Conservation (phyloP, 1,140 invertebrate genomes). For the Phymastichus coffea region DNA sequence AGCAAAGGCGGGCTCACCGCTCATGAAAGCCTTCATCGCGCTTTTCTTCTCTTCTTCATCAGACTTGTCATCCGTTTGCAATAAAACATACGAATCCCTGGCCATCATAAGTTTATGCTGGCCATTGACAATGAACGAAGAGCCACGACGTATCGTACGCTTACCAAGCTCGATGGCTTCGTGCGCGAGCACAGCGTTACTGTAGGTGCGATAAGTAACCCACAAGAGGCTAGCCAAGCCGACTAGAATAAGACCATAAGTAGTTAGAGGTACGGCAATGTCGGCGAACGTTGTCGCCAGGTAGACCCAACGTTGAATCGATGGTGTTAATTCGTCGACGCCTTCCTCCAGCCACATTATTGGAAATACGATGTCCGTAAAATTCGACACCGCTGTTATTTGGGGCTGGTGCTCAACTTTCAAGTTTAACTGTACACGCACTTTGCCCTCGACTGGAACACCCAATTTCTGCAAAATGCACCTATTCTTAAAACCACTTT, state of each 20-base stretch:
- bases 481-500: too few relatives aligned
- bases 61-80: constrained; percentile 46
- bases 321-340: constrained; percentile 74
- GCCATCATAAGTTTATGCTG: constrained; percentile 65
- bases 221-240: constrained; percentile 65
- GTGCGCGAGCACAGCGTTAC: constrained; percentile 70
- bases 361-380: constrained; percentile 80
- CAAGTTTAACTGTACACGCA: constrained; percentile 79
- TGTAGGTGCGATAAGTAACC: constrained; percentile 71
- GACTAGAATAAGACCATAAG: constrained; percentile 70
- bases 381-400: constrained; percentile 70
- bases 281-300: constrained; percentile 74
- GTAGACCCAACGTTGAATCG: constrained; percentile 75
- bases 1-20: constrained; percentile 7
- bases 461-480: constrained; percentile 80
- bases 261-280: constrained; percentile 65
- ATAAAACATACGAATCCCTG: constrained; percentile 63
- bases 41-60: constrained; percentile 30
- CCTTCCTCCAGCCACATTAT: constrained; percentile 89
- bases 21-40: constrained; percentile 17
- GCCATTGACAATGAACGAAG: constrained; percentile 68
- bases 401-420: constrained; percentile 73
- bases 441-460: constrained; percentile 78
- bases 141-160: constrained; percentile 68
- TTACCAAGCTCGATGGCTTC: constrained; percentile 77